These are phyloP conservation scores for Phacellophora camtschatica DNA, from an alignment of 30 jellyfish, hydroid and myxozoan species.

Conservation along the genomic window DNA sequence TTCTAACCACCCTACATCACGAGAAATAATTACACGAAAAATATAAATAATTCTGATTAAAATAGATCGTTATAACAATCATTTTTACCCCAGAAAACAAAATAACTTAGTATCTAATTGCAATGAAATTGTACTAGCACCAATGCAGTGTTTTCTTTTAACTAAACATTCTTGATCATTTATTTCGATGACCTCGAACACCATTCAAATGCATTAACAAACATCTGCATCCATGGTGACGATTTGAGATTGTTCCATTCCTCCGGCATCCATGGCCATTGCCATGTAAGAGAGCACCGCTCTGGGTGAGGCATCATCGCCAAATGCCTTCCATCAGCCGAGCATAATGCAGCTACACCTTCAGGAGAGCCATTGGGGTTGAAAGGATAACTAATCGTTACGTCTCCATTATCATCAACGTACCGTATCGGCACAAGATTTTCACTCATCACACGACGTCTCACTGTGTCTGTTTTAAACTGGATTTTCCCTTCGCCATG, in stretches of 20 bases:
- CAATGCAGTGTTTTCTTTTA: neutral
- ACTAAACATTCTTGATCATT: too few relatives aligned
- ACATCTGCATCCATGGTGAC: slow-evolving; percentile 95
- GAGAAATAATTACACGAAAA: too few relatives aligned
- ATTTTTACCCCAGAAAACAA: too few relatives aligned
- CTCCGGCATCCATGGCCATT: slow-evolving; percentile 86
- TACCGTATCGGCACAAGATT: slow-evolving; percentile 69
- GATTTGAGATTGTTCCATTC: slow-evolving; percentile 37
- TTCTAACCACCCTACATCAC: too few relatives aligned
- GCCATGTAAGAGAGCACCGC: slow-evolving; percentile 71
- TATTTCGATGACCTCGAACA: too few relatives aligned
- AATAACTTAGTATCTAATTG: neutral
- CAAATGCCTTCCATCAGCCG: slow-evolving; percentile 89
- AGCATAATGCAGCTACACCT: slow-evolving; percentile 86
- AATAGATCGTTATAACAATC: too few relatives aligned
- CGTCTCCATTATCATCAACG: slow-evolving; percentile 68
- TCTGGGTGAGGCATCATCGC: slow-evolving; percentile 99
- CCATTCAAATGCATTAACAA: slow-evolving; percentile 85
- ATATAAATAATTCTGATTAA: too few relatives aligned
- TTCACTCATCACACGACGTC: neutral
- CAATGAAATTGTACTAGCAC: neutral
- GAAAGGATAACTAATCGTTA: slow-evolving; percentile 64
- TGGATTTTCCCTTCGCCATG: slow-evolving; percentile 92
- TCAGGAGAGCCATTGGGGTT: slow-evolving; percentile 89
- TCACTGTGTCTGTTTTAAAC: slow-evolving; percentile 27